phyloP scores from a whole-genome alignment of 2,888 invertebrate genomes.

The Schizaphis graminum region DNA sequence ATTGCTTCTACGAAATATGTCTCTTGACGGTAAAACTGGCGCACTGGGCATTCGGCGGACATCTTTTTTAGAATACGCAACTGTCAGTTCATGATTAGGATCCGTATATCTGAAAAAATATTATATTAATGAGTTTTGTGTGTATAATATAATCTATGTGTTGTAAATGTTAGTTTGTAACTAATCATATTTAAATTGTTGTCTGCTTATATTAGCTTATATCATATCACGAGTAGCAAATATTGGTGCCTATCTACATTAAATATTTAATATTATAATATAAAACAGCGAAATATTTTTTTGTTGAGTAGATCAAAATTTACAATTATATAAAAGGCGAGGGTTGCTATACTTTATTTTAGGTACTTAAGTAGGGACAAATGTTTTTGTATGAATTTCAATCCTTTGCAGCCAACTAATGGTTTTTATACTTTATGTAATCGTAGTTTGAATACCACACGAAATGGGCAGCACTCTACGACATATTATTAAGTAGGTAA shows the following conservation, averaged over 20 bases:
- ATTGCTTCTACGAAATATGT: slow-evolving; percentile 77
- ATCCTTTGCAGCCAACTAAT: too few species aligned
- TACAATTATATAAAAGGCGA: not conserved
- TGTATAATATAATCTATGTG: not conserved
- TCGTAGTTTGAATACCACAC: not conserved
- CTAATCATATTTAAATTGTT: not conserved
- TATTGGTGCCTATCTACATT: not conserved
- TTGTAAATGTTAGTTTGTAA: not conserved
- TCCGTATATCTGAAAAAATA: slow-evolving; percentile 36
- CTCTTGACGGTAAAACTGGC: slow-evolving; percentile 73
- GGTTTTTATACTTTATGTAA: not conserved
- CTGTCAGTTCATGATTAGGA: slow-evolving; percentile 28
- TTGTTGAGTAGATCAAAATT: not conserved
- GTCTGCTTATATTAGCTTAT: not conserved
- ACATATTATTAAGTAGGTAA: not conserved
- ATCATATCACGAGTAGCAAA: not conserved
- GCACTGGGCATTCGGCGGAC: slow-evolving; percentile 69
- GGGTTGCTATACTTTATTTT: not conserved
- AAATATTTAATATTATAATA: not conserved
- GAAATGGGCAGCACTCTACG: not conserved
- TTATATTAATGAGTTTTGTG: not conserved
- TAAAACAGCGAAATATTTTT: not conserved
- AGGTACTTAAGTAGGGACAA: not conserved
- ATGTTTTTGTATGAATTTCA: not conserved
- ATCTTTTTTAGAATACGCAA: slow-evolving; percentile 59